These are phyloP conservation scores for Melipona quadrifasciata DNA, from an alignment of 1,140 invertebrate genomes.

Conservation along the genomic window DNA sequence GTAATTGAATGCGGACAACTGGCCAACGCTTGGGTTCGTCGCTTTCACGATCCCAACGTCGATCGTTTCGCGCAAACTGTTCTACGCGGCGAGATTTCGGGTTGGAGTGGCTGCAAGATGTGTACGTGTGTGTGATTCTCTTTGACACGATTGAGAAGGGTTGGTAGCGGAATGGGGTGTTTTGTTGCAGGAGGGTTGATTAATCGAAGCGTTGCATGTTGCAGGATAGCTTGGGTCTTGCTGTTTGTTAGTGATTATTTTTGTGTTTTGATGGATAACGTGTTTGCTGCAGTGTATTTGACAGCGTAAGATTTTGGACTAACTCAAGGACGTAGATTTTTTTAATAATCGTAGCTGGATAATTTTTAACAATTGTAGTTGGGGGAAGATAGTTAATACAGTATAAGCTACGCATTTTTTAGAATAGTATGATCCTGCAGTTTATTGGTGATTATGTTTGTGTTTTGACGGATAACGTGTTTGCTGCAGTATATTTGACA, in stretches of 20 bases:
- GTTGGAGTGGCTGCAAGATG: background rate
- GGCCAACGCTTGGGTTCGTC: background rate
- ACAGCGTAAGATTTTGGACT: too few species aligned
- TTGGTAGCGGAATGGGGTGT: background rate
- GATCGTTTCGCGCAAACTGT: background rate
- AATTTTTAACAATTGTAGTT: too few species aligned
- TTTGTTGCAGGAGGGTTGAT: background rate
- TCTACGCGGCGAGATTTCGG: too few species aligned
- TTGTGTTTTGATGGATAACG: background rate
- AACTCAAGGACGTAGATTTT: too few species aligned
- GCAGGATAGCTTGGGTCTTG: background rate
- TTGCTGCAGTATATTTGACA: background rate
- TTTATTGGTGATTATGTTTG: background rate
- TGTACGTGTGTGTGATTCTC: background rate
- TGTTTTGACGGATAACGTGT: background rate
- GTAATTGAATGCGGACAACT: slow-evolving; percentile 27
- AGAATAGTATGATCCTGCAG: background rate
- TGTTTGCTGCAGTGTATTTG: background rate
- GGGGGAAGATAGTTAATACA: too few species aligned
- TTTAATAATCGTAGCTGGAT: too few species aligned
- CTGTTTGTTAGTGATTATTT: background rate
- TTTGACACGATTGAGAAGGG: background rate
- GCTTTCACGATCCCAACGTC: background rate
- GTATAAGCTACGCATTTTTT: too few species aligned
- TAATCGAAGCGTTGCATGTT: background rate